Evolutionary conservation across 2,888 invertebrate genomes (phyloP), one percentile per base, ranked within the genome.

Genomic region (Drosophila flavopinicola): DNA sequence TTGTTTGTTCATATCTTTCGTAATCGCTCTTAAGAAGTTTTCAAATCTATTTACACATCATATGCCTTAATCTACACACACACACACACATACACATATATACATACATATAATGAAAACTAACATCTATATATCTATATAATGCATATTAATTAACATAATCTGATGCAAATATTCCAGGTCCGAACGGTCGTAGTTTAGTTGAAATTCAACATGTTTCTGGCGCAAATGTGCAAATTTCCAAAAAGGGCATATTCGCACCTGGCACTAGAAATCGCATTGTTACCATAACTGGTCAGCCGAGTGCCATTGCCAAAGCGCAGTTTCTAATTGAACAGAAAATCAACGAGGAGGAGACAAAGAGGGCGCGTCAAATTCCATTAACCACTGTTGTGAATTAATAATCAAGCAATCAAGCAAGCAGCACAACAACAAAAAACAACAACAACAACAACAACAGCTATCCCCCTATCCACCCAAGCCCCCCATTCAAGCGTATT

Each of bases 201-300:
- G 96, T 98, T 90, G 98, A 99, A 94, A 97, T 99, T 92, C 98
- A 98, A 93, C 97, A 98, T 93, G 94, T 96, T 93, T 98, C 97
- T 91, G 98, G 98, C 92, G 98, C 98, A 92, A 98, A 96, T 93
- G 98, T 99, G 92, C 98, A 98, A 93, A 98, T 99, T 93, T 98
- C 98, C 86, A 98, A 98, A 94, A 98, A 98, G 93, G 98, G 98
- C 91, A 97, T 96, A 90, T 98, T 97, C 93, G 97, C 97, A 89
- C 98, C 98, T 79, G 98, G 98, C 92, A 98, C 98, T 83, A 95
- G 98, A 92, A 98, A 98, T 93, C 96, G 98, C 91, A 97, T 98
- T 92, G 98, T 98, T 84, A 97, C 98, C 92, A 98, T 98, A 92
- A 95, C 96, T 89, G 98, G 98, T 92, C 94, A 95, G 89, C 94